Percentiles rank a stretch among this genome's conserved stretches.
Evolutionary conservation across 2,888 invertebrate genomes (phyloP).

Genomic region (Antitype chi): DNA sequence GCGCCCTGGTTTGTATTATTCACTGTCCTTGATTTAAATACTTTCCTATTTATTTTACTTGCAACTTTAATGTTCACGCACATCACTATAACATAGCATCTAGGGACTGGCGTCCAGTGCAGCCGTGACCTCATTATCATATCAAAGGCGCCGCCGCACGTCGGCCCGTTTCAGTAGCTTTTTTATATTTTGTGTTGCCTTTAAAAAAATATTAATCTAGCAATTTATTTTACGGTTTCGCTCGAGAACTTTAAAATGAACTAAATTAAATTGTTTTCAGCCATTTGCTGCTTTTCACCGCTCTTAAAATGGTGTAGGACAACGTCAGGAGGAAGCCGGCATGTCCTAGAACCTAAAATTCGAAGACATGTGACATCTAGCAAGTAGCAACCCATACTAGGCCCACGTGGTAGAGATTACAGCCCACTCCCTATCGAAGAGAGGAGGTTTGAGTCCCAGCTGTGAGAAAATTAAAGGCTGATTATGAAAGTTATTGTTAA

Average conservation of each 20-base stretch:
- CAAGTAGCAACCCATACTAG: no score
- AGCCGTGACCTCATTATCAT: conserved; percentile 71
- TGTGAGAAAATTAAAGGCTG: no score
- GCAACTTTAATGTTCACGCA: conserved; percentile 6
- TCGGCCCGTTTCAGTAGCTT: conserved; percentile 51
- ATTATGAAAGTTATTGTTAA: no score
- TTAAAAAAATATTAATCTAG: conserved; percentile 37
- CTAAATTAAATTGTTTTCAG: neutral
- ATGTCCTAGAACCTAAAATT: no score
- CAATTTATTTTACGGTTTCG: conserved; percentile 11
- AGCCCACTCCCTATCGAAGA: no score
- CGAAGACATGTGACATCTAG: no score
- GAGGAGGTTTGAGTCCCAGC: no score
- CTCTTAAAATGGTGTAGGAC: no score
- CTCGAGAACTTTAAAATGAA: neutral
- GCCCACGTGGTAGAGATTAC: no score
- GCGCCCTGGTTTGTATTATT: neutral
- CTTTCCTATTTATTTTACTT: neutral
- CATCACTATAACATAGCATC: conserved; percentile 37
- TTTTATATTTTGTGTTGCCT: conserved; percentile 52
- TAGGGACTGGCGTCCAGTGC: conserved; percentile 39
- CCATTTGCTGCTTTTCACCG: no score
- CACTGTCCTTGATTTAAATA: neutral
- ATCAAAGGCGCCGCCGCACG: conserved; percentile 71
- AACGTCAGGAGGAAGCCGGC: no score